Percentiles rank a stretch among this genome's conserved stretches.
Evolutionary conservation across 2,113 vertebrate genomes (phyloP).

Genomic region (Aphyosemion australe): DNA sequence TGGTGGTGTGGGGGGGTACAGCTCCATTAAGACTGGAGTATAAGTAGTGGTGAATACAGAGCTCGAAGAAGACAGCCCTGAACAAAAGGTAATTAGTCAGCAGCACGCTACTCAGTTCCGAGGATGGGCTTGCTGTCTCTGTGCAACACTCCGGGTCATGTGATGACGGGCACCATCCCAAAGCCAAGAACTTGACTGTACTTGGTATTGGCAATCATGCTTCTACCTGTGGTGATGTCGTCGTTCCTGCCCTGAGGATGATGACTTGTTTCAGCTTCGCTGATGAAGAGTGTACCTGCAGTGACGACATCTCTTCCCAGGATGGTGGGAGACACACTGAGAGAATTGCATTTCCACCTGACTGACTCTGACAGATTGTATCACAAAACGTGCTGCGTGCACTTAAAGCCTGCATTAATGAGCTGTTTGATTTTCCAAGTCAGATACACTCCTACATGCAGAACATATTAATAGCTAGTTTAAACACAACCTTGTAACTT

Average conservation of each 20-base stretch:
- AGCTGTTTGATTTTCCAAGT: slow-evolving; percentile 10
- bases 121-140: slow-evolving; percentile 27
- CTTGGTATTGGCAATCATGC: slow-evolving; percentile 27
- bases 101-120: slow-evolving; percentile 50
- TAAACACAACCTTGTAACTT: slow-evolving; percentile 37
- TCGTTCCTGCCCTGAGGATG: slow-evolving; percentile 27
- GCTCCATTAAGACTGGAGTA: slow-evolving; percentile 64
- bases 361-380: slow-evolving; percentile 48
- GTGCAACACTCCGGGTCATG: neutral
- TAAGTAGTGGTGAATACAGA: slow-evolving; percentile 61
- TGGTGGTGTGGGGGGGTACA: slow-evolving; percentile 27
- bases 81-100: slow-evolving; percentile 63
- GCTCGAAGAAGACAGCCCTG: slow-evolving; percentile 45
- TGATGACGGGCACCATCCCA: neutral
- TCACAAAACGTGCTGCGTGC: slow-evolving; percentile 21
- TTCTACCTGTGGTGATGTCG: slow-evolving; percentile 20
- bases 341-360: slow-evolving; percentile 53
- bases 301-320: slow-evolving; percentile 21
- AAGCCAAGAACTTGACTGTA: slow-evolving; percentile 12
- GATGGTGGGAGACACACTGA: slow-evolving; percentile 24
- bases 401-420: slow-evolving; percentile 26
- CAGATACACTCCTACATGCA: slow-evolving; percentile 15
- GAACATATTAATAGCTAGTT: slow-evolving; percentile 40
- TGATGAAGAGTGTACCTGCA: slow-evolving; percentile 34
- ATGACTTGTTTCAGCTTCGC: slow-evolving; percentile 16